Evolutionary conservation across 2,797 vertebrate genomes (phyloP).

Genomic region (Aplochiton taeniatus): DNA sequence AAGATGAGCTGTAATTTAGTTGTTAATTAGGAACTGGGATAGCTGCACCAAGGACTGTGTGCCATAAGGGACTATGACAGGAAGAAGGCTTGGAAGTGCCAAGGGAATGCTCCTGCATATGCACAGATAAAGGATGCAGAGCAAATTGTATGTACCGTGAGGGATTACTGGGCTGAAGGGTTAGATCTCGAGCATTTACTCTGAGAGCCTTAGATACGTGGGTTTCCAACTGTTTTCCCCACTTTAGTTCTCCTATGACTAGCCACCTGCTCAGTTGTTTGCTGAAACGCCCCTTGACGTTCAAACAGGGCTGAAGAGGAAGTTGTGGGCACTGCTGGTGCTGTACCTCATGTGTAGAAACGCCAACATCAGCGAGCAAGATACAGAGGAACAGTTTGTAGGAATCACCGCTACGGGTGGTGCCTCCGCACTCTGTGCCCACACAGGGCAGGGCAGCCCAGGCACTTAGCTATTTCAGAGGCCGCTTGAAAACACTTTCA

Average conservation of each 20-base stretch:
- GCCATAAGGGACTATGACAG: too few species aligned
- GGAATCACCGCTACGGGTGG: constrained; percentile 48
- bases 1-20: not conserved
- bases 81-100: too few species aligned
- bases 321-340: constrained; percentile 47
- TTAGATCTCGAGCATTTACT: too few species aligned
- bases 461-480: constrained; percentile 29
- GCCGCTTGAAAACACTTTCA: constrained; percentile 22
- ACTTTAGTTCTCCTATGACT: too few species aligned
- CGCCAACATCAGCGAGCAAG: constrained; percentile 50
- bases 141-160: too few species aligned
- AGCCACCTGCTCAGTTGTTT: constrained; percentile 21
- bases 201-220: too few species aligned
- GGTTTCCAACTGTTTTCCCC: too few species aligned
- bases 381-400: constrained; percentile 29
- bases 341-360: constrained; percentile 64
- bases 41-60: too few species aligned
- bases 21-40: constrained; percentile 19
- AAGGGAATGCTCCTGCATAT: not conserved
- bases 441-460: constrained; percentile 47
- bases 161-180: too few species aligned
- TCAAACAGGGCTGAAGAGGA: constrained; percentile 25
- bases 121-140: too few species aligned
- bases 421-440: constrained; percentile 38
- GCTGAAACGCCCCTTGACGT: constrained; percentile 12